These are phyloP conservation scores for Blastomussa wellsi DNA, from an alignment of 92 coral and sea anemone species.

Conservation along the genomic window DNA sequence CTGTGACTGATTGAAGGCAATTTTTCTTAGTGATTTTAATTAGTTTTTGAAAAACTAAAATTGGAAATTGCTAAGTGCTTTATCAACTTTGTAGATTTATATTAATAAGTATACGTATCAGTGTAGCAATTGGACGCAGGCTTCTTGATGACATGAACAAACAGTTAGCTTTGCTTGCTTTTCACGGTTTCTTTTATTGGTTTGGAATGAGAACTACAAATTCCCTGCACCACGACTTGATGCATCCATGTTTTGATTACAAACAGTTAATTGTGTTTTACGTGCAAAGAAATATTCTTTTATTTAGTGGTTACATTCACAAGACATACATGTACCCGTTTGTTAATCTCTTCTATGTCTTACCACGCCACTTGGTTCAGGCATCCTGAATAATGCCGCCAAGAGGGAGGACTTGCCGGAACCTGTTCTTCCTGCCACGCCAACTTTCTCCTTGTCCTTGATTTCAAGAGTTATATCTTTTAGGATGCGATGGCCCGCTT, in stretches of 20 bases:
- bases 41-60: too few species aligned
- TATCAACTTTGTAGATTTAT: too few species aligned
- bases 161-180: too few species aligned
- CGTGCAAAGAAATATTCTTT: too few species aligned
- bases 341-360: background rate
- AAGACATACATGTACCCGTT: too few species aligned
- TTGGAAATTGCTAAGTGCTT: too few species aligned
- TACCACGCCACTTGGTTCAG: constrained; percentile 33
- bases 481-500: constrained; percentile 34
- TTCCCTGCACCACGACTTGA: background rate
- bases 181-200: too few species aligned
- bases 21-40: too few species aligned
- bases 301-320: too few species aligned
- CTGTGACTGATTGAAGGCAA: too few species aligned
- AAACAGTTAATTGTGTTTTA: too few species aligned
- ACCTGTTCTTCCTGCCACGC: constrained; percentile 36
- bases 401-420: constrained; percentile 43
- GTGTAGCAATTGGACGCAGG: background rate
- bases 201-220: background rate
- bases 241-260: background rate
- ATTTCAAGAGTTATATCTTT: constrained; percentile 37
- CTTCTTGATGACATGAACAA: background rate
- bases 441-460: constrained; percentile 33
- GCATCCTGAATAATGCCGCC: constrained; percentile 41
- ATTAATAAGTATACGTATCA: too few species aligned